A percentile compares a stretch with the other conserved stretches of the same genome.
These are phyloP conservation scores for Festucalex cinctus DNA, from an alignment of 2,113 vertebrate genomes.

Conservation along the genomic window DNA sequence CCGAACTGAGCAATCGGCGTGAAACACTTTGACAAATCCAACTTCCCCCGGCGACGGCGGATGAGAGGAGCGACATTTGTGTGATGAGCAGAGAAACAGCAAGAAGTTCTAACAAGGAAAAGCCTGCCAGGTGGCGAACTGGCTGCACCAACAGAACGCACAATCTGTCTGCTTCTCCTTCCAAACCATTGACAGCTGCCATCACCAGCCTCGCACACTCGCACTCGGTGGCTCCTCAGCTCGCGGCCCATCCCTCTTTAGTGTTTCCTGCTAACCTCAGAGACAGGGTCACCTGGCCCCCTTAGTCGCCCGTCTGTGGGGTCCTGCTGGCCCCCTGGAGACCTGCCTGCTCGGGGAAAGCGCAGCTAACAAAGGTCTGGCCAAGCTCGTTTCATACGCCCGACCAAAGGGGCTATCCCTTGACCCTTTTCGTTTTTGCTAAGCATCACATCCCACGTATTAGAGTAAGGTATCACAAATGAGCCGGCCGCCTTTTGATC, in stretches of 20 bases:
- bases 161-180: slow-evolving; percentile 84
- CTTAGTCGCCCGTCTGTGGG: slow-evolving; percentile 69
- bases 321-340: slow-evolving; percentile 73
- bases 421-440: slow-evolving; percentile 65
- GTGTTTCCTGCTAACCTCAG: slow-evolving; percentile 72
- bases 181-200: slow-evolving; percentile 84
- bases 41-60: slow-evolving; percentile 66
- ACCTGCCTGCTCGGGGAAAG: slow-evolving; percentile 62
- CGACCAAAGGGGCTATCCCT: slow-evolving; percentile 60
- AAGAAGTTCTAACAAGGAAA: slow-evolving; percentile 83
- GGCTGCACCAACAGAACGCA: slow-evolving; percentile 83
- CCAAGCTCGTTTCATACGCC: slow-evolving; percentile 63
- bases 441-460: slow-evolving; percentile 56
- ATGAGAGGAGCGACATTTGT: slow-evolving; percentile 74
- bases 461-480: slow-evolving; percentile 45
- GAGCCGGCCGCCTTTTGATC: slow-evolving; percentile 52
- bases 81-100: slow-evolving; percentile 79
- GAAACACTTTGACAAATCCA: slow-evolving; percentile 70
- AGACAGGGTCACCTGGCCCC: slow-evolving; percentile 75
- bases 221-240: slow-evolving; percentile 73
- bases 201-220: slow-evolving; percentile 79
- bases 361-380: slow-evolving; percentile 64
- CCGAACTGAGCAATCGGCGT: slow-evolving; percentile 55
- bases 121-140: slow-evolving; percentile 84
- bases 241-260: slow-evolving; percentile 72